Evolutionary conservation across 1,140 invertebrate species (phyloP).

Genomic region (Drosophila fuyamai): DNA sequence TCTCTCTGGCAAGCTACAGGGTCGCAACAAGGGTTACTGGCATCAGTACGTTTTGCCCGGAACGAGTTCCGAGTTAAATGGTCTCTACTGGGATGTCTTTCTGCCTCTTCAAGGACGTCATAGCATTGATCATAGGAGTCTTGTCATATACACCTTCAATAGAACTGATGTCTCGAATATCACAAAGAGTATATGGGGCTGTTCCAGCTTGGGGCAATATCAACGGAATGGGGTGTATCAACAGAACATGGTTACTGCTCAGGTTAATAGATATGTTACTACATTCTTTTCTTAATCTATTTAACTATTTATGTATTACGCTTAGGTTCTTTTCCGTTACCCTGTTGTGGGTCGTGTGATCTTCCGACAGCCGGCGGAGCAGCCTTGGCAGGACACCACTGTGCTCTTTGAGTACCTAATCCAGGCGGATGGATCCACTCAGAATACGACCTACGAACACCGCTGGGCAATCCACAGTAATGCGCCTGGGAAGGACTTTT

Average conservation of each 20-base stretch:
- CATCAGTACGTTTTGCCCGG: slow-evolving; percentile 89
- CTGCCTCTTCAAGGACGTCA: slow-evolving; percentile 92
- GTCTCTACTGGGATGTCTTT: slow-evolving; percentile 93
- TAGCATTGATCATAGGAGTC: slow-evolving; percentile 92
- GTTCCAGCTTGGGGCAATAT: slow-evolving; percentile 88
- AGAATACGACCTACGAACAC: slow-evolving; percentile 92
- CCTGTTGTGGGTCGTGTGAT: slow-evolving; percentile 94
- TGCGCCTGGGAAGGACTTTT: slow-evolving; percentile 92
- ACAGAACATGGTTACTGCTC: slow-evolving; percentile 89
- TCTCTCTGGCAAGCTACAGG: slow-evolving; percentile 94
- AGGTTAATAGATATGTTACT: slow-evolving; percentile 70
- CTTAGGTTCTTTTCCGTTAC: slow-evolving; percentile 90
- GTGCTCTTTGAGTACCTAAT: slow-evolving; percentile 91
- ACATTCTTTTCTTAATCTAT: not conserved
- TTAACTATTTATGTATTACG: not conserved
- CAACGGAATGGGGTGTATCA: slow-evolving; percentile 88
- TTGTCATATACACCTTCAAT: slow-evolving; percentile 92
- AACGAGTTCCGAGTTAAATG: slow-evolving; percentile 89
- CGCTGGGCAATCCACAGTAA: slow-evolving; percentile 88
- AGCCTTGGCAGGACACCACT: slow-evolving; percentile 93
- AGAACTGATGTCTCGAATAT: slow-evolving; percentile 84
- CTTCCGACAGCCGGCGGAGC: slow-evolving; percentile 92
- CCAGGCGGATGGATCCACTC: slow-evolving; percentile 93
- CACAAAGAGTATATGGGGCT: slow-evolving; percentile 88
- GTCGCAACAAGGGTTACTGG: slow-evolving; percentile 89